These are phyloP conservation scores for Zonitis immaculata DNA, from an alignment of 2,888 invertebrate species.

Conservation along the genomic window DNA sequence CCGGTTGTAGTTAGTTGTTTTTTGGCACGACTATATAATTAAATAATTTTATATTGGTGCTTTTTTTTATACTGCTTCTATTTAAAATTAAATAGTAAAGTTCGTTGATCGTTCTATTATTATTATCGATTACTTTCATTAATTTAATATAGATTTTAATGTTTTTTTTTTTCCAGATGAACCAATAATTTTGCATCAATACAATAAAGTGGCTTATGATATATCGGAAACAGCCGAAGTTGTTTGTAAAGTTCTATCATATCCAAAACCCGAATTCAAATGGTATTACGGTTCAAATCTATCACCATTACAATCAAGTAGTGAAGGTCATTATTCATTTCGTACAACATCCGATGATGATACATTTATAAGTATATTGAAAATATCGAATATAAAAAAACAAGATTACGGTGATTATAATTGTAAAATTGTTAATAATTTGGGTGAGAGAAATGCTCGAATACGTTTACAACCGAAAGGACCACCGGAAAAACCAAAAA, in stretches of 20 bases:
- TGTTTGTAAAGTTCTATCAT: conserved; percentile 83
- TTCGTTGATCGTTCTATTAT: too few relatives aligned
- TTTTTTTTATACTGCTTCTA: too few relatives aligned
- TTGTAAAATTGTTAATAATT: conserved; percentile 78
- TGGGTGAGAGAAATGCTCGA: conserved; percentile 71
- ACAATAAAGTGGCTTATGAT: conserved; percentile 85
- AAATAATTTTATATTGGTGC: too few relatives aligned
- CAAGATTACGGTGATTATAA: conserved; percentile 89
- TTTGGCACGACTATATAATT: too few relatives aligned
- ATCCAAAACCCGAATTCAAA: conserved; percentile 88
- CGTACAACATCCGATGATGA: conserved; percentile 80
- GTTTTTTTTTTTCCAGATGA: conserved; percentile 72
- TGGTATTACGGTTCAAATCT: conserved; percentile 80
- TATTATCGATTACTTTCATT: too few relatives aligned
- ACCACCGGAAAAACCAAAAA: conserved; percentile 76
- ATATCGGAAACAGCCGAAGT: conserved; percentile 80
- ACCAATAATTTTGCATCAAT: conserved; percentile 79
- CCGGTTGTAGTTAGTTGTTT: too few relatives aligned
- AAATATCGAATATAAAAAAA: conserved; percentile 68
- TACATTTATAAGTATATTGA: conserved; percentile 74
- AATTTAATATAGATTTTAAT: too few relatives aligned
- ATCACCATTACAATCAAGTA: conserved; percentile 70
- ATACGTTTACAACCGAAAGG: conserved; percentile 83
- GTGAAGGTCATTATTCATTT: conserved; percentile 82
- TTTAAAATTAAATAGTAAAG: too few relatives aligned